Evolutionary conservation across 2,113 vertebrate species (phyloP).

Genomic region (Hippocampus guttulatus): DNA sequence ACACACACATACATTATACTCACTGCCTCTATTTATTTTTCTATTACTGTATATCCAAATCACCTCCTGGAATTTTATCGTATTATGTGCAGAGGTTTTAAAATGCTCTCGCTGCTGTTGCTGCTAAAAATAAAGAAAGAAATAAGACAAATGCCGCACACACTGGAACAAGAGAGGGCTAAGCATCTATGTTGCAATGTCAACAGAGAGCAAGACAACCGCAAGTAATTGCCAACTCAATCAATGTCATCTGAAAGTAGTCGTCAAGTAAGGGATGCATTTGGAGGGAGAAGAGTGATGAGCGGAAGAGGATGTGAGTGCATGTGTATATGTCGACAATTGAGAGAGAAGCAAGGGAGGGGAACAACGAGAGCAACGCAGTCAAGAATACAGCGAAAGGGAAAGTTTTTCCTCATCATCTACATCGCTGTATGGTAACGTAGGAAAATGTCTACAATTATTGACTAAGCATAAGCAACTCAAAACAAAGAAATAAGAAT

Average conservation of each 20-base stretch:
- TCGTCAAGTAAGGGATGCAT: conserved; percentile 30
- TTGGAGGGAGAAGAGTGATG: conserved; percentile 25
- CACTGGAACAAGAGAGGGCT: conserved; percentile 39
- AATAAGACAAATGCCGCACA: conserved; percentile 21
- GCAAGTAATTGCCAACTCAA: conserved; percentile 62
- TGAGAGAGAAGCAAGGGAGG: conserved; percentile 20
- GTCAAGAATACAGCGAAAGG: conserved; percentile 17
- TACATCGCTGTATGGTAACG: conserved; percentile 1
- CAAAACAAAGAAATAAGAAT: not conserved
- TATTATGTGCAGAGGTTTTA: conserved; percentile 28
- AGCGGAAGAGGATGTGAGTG: conserved; percentile 14
- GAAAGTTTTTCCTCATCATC: conserved; percentile 1
- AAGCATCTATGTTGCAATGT: conserved; percentile 46
- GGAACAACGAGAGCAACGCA: conserved; percentile 10
- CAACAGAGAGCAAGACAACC: conserved; percentile 50
- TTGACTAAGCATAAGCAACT: conserved; percentile 7
- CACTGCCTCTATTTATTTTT: conserved; percentile 4
- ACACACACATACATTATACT: conserved; percentile 15
- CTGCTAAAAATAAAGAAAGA: conserved; percentile 48
- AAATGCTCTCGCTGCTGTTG: conserved; percentile 29
- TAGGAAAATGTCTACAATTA: not conserved
- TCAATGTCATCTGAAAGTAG: conserved; percentile 61
- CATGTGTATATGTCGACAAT: conserved; percentile 16
- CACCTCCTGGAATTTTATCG: conserved; percentile 15
- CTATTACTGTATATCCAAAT: conserved; percentile 8